Percentiles rank a stretch among this genome's conserved stretches.
phyloP scores from a whole-genome alignment of 2,888 invertebrate genomes.

The Nasonovia ribisnigri region DNA sequence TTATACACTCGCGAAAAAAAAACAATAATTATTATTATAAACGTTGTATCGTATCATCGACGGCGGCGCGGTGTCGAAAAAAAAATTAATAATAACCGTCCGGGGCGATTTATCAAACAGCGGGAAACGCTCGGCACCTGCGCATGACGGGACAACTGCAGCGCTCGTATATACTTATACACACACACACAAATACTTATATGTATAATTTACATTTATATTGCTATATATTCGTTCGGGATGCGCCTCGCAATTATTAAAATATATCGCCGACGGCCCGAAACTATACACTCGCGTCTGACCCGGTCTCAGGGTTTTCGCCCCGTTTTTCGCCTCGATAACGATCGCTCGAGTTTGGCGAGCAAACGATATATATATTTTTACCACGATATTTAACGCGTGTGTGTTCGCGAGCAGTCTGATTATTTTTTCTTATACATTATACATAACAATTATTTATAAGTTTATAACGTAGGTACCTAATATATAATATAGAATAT shows the following conservation, averaged over 20 bases:
- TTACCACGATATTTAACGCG: not conserved
- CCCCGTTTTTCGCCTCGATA: conserved; percentile 34
- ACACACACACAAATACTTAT: not conserved
- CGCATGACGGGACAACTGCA: conserved; percentile 24
- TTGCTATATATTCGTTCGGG: conserved; percentile 21
- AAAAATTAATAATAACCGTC: not conserved
- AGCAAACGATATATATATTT: not conserved
- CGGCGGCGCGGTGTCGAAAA: not conserved
- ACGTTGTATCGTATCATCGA: not conserved
- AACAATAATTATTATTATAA: not conserved
- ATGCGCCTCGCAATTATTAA: not conserved
- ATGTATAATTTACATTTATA: conserved; percentile 46
- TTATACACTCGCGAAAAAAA: not conserved
- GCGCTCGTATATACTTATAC: not conserved
- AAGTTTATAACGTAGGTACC: not conserved
- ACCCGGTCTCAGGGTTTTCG: not conserved
- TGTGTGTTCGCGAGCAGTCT: not conserved
- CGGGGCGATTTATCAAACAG: conserved; percentile 51
- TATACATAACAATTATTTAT: not conserved
- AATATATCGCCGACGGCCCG: not conserved
- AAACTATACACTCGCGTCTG: not conserved
- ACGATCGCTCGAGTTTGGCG: conserved; percentile 6
- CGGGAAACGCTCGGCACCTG: conserved; percentile 54
- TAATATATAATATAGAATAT: not conserved
- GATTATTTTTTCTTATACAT: not conserved